These are phyloP conservation scores for Drosophila melanosoma DNA, from an alignment of 2,888 invertebrate species.

Conservation along the genomic window DNA sequence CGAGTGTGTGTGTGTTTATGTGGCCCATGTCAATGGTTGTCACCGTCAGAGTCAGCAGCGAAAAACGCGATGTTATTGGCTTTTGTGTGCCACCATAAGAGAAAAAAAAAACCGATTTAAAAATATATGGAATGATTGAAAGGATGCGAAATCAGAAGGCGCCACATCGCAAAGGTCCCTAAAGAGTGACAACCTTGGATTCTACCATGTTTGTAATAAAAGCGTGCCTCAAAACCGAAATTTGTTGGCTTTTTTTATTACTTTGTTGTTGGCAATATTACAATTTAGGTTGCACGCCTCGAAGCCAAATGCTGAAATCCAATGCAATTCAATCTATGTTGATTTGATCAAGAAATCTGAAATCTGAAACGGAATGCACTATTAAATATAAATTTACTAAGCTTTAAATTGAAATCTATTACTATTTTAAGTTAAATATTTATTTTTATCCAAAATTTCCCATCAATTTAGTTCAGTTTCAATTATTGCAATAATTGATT, in stretches of 20 bases:
- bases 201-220: neutral
- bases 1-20: conserved; percentile 27
- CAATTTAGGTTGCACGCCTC: conserved; percentile 37
- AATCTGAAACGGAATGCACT: neutral
- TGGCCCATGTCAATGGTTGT: conserved; percentile 70
- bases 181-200: neutral
- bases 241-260: conserved; percentile 36
- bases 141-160: conserved; percentile 46
- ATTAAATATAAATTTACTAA: neutral
- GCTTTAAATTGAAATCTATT: too few relatives aligned
- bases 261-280: conserved; percentile 38
- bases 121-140: neutral
- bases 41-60: conserved; percentile 67
- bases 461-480: neutral
- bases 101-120: neutral
- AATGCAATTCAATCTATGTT: conserved; percentile 21
- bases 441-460: neutral
- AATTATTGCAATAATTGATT: neutral
- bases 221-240: conserved; percentile 1
- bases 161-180: conserved; percentile 7
- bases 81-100: conserved; percentile 62
- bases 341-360: conserved; percentile 14
- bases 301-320: conserved; percentile 15
- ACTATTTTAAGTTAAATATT: neutral
- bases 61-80: conserved; percentile 68